Base-by-base conservation (phyloP, 2,113 vertebrate genomes). In the Aviceda subcristata region DNA sequence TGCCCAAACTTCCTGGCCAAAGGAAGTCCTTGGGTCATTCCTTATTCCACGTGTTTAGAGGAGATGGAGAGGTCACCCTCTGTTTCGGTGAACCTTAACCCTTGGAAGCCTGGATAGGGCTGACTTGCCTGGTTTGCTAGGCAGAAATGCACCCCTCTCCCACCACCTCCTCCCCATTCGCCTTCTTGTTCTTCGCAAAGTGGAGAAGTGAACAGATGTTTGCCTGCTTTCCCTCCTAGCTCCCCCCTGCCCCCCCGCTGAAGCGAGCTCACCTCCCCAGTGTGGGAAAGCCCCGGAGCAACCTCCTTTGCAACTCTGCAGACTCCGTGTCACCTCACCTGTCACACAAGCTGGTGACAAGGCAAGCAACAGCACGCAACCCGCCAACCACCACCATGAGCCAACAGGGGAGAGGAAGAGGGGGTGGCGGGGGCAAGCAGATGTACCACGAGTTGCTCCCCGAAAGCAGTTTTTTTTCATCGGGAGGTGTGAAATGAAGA, bases 261-360 rank as follows among this genome's bases (percentile, higher is more conserved):
- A 72, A 96, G 78, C 8, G 5, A 93, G 57, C 89, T 94, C 96
- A 71, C 96, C 89, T 95, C 88, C 86, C 50, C 71, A 93, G 86
- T 68, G 96, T 83, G 24, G 96, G 46, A 96, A 96, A 91, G 89
- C 94, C 96, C 95, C 5, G 71, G 60, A 96, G 97, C 95, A 92
- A 76, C 71, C 84, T 96, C 87, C 51, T 96, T 85, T 71, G 51
- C 97, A 91, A 46, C 90, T 97, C 92, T 32, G 2, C 94, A 41
- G 53, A 63, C 94, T 95, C 86, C 1, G 53, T 4, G 53, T 96
- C 93, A 94, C 94, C 92, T 97, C 97, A 95, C 98, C 92, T 97
- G 96, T 96, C 97, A 97, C 97, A 82, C 88, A 87, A 96, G 85
- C 94, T 89, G 97, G 94, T 95, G 96, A 97, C 95, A 95, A 86